Conservation (phyloP, 2,797 vertebrate genomes). For the Cyprinella venusta region DNA sequence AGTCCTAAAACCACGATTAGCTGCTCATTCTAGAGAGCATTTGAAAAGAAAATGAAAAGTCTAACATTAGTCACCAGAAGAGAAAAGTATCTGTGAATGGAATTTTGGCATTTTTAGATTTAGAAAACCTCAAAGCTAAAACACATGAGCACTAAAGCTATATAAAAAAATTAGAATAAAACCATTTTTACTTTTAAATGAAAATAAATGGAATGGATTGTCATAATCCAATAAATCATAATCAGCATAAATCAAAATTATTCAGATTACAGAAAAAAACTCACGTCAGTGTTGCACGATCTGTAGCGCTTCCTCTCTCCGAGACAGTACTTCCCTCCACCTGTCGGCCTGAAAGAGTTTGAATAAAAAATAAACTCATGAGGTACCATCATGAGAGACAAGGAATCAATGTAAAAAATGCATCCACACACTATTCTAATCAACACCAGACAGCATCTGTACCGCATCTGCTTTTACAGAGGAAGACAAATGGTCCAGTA, state of each 20-base stretch:
- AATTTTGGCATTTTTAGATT: not conserved
- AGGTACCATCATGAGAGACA: conserved; percentile 51
- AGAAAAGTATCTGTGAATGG: conserved; percentile 44
- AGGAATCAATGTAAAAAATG: conserved; percentile 30
- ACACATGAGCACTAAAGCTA: not conserved
- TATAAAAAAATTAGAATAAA: not conserved
- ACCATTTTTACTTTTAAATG: not conserved
- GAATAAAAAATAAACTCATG: conserved; percentile 56
- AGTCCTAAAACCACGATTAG: not conserved
- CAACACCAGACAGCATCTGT: conserved; percentile 47
- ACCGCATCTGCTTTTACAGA: conserved; percentile 35
- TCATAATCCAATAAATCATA: too few species aligned
- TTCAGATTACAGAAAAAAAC: conserved; percentile 67
- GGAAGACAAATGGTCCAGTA: conserved; percentile 11
- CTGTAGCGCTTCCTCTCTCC: conserved; percentile 97
- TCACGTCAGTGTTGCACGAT: conserved; percentile 97
- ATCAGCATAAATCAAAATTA: not conserved
- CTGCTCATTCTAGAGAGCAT: not conserved
- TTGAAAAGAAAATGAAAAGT: not conserved
- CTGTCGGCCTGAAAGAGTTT: conserved; percentile 85
- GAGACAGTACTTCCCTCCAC: conserved; percentile 97
- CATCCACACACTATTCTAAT: conserved; percentile 34
- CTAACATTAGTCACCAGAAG: not conserved
- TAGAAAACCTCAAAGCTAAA: not conserved
- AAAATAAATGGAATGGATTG: not conserved